Evolutionary conservation across 1,140 invertebrate genomes (phyloP), one percentile per base, ranked within the genome.

Genomic region (Ridgeia piscesae): DNA sequence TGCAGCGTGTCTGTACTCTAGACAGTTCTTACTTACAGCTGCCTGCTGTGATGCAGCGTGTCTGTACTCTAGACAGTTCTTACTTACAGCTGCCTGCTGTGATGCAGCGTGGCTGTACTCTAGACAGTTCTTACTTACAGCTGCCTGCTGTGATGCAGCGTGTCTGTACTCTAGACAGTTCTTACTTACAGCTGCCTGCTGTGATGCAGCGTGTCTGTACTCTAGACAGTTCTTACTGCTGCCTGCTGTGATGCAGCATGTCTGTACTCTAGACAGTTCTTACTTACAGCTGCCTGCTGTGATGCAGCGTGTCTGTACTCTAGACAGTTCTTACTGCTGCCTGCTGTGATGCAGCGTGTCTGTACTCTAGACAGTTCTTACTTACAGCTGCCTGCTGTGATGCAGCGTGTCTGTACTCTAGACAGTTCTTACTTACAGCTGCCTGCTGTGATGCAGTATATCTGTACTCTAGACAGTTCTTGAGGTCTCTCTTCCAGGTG

Each of bases 401-500:
- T n/a, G n/a, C n/a, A n/a, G n/a, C n/a, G n/a, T n/a, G n/a, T 42
- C 42, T 42, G 42, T 42, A 42, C 42, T 42, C 42, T 42, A 42
- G 42, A 42, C 34, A 93, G 48, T 33, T 92, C 89, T 88, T 33
- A 96, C 97, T 96, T 96, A 98, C 98, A 91, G 96, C 97, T 93
- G 97, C 97, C 94, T 97, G 96, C 6, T 96, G 92, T 96, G 98
- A 97, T 92, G 97, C 96, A 0, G 96, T 96, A 42, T 97, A 95
- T 89, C 96, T 95, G 97, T 97, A 98, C 94, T 97, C 96, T 91
- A 96, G 95, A 95, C 98, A 98, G 94, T 98, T 98, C 11, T 97
- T 94, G 94, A 97, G 97, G 95, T 98, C 98, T 89, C 95, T 96
- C 94, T 98, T 97, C 98, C 98, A 98, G 93, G 97, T 97, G 2